Conservation (phyloP, 2,888 invertebrate genomes). For the Unio pictorum region DNA sequence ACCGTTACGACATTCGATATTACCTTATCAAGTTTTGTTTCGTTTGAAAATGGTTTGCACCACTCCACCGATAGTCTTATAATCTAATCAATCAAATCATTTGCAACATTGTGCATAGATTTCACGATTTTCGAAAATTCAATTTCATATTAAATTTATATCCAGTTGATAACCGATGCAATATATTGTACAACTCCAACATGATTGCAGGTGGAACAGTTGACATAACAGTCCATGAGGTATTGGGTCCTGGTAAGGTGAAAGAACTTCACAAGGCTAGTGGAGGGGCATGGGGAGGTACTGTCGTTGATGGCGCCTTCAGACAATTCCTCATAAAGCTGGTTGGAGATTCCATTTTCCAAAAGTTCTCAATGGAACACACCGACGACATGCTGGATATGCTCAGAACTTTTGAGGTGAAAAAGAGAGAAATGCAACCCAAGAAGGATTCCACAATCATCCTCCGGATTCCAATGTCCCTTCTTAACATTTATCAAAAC, state of each 20-base stretch:
- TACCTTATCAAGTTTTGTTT: no score
- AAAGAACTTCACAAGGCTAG: conserved; percentile 75
- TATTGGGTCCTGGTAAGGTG: conserved; percentile 66
- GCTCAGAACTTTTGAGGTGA: conserved; percentile 9
- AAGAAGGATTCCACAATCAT: not conserved
- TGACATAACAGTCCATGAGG: conserved; percentile 75
- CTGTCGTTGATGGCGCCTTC: conserved; percentile 14
- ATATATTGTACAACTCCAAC: no score
- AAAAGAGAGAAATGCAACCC: conserved; percentile 6
- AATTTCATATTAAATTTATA: no score
- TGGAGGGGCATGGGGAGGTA: conserved; percentile 70
- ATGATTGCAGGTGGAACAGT: conserved; percentile 72
- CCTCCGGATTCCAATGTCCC: not conserved
- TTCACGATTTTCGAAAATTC: no score
- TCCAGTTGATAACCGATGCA: no score
- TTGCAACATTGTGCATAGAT: no score
- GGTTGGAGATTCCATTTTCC: not conserved
- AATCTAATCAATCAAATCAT: no score
- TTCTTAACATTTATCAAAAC: no score
- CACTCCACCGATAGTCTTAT: no score
- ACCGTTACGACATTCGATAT: no score
- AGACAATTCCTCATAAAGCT: conserved; percentile 5
- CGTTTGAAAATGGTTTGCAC: no score
- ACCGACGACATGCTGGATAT: conserved; percentile 6
- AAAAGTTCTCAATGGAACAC: conserved; percentile 6